Conservation (phyloP, 2,888 invertebrate species). For the Himalopsyche kuldschensis region DNA sequence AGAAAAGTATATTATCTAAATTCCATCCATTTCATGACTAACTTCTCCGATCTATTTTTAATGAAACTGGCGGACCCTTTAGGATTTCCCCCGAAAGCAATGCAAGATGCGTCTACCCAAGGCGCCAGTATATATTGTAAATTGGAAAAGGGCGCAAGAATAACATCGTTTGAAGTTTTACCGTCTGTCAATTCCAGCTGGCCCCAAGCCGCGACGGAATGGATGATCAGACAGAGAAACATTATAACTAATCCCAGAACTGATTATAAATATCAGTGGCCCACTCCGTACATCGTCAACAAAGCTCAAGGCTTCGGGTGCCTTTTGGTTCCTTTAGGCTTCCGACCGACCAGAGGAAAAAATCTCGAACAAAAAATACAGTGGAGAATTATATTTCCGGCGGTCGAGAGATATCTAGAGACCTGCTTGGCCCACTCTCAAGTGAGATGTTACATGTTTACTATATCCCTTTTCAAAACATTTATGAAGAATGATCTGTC, state of each 20-base stretch:
- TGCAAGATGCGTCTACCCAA: constrained; percentile 62
- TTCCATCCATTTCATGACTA: constrained; percentile 68
- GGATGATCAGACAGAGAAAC: constrained; percentile 64
- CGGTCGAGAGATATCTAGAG: constrained; percentile 75
- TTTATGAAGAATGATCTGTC: constrained; percentile 69
- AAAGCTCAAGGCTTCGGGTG: constrained; percentile 69
- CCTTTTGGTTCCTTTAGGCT: constrained; percentile 71
- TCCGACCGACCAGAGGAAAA: constrained; percentile 62
- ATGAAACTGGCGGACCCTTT: constrained; percentile 62
- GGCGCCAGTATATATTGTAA: constrained; percentile 70
- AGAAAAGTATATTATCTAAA: constrained; percentile 61
- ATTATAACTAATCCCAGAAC: constrained; percentile 60
- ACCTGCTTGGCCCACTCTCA: constrained; percentile 72
- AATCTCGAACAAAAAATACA: constrained; percentile 69
- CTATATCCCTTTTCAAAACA: constrained; percentile 70
- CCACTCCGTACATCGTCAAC: constrained; percentile 66
- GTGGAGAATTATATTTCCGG: constrained; percentile 79
- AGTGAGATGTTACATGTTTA: constrained; percentile 69
- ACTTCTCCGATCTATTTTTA: constrained; percentile 68
- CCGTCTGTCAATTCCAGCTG: constrained; percentile 72
- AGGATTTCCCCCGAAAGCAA: constrained; percentile 58
- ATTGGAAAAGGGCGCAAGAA: constrained; percentile 49
- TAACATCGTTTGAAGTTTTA: constrained; percentile 65
- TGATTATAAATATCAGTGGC: constrained; percentile 68
- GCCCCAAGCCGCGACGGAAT: constrained; percentile 73